These are phyloP conservation scores for Psophia crepitans DNA, from an alignment of 2,113 vertebrate species.

Conservation along the genomic window DNA sequence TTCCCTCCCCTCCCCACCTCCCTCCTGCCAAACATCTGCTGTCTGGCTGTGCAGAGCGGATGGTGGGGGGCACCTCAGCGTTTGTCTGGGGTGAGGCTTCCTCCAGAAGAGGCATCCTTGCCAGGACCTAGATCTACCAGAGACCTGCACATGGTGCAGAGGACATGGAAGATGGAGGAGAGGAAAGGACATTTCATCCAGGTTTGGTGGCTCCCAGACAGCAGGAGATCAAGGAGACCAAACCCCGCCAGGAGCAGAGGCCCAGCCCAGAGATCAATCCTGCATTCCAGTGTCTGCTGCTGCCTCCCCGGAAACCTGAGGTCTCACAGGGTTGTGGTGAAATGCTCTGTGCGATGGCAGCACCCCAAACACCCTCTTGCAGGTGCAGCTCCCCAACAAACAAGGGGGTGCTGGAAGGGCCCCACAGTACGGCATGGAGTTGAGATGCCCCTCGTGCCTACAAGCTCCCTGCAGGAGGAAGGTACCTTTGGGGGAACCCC, in stretches of 20 bases:
- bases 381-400: not conserved
- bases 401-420: not conserved
- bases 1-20: not conserved
- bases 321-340: not conserved
- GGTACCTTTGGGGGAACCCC: not conserved
- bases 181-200: not conserved
- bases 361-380: not conserved
- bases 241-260: not conserved
- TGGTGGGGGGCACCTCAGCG: not conserved
- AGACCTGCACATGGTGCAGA: not conserved
- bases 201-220: not conserved
- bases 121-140: not conserved
- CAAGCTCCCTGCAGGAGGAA: not conserved
- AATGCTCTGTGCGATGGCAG: not conserved
- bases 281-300: not conserved
- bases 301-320: rapidly evolving
- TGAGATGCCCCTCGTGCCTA: not conserved
- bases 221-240: not conserved
- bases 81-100: not conserved
- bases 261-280: not conserved
- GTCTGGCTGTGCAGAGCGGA: not conserved
- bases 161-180: not conserved
- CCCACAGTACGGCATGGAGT: not conserved
- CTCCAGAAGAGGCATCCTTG: not conserved
- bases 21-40: not conserved